phyloP scores from a whole-genome alignment of 2,888 invertebrate species.

The Macropis europaea region DNA sequence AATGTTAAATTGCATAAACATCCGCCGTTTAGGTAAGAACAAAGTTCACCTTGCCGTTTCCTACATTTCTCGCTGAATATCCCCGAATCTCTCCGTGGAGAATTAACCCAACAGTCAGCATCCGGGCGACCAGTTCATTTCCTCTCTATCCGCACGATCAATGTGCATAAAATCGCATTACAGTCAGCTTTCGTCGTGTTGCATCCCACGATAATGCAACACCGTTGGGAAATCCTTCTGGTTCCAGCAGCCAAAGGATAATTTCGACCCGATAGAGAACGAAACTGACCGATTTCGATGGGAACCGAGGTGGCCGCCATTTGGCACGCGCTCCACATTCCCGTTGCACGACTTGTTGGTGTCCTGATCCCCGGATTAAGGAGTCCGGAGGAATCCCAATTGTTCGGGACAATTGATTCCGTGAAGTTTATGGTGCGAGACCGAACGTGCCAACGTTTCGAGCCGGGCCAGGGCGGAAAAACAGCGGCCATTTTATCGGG shows the following conservation, averaged over 20 bases:
- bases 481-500: slow-evolving; percentile 7
- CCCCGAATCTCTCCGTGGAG: background rate
- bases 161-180: slow-evolving; percentile 37
- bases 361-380: slow-evolving; percentile 30
- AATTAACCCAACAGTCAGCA: background rate
- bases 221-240: background rate
- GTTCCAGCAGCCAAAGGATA: slow-evolving; percentile 1
- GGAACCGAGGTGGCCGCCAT: background rate
- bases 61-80: too few species aligned
- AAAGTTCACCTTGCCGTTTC: too few species aligned
- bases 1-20: too few species aligned
- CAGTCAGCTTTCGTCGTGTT: background rate
- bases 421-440: slow-evolving; percentile 20
- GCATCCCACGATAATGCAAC: slow-evolving; percentile 20
- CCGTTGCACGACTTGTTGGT: slow-evolving; percentile 13
- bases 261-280: background rate
- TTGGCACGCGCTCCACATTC: slow-evolving; percentile 23
- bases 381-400: slow-evolving; percentile 14
- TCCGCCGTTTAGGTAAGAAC: too few species aligned
- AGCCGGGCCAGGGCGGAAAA: background rate
- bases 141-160: background rate
- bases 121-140: background rate
- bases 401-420: slow-evolving; percentile 31
- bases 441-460: slow-evolving; percentile 6
- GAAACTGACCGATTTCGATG: slow-evolving; percentile 35